Evolutionary conservation across 2,888 invertebrate genomes (phyloP).

Genomic region (Calliopum simillimum): DNA sequence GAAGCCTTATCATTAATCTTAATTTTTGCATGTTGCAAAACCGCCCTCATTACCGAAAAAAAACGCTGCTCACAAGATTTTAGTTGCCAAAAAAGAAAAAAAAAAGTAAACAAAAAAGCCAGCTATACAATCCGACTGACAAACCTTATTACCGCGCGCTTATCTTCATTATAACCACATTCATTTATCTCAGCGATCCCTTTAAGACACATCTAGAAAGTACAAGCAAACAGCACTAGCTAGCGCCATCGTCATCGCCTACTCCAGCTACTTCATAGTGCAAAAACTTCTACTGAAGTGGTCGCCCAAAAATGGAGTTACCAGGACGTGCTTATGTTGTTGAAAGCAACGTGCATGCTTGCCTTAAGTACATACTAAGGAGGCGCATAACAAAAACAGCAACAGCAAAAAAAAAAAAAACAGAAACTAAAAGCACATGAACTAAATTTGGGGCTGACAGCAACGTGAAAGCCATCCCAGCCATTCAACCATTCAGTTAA

Average conservation of each 20-base stretch:
- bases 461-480: background rate
- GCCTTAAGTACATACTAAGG: background rate
- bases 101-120: too few species aligned
- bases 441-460: background rate
- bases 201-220: slow-evolving; percentile 22
- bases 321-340: background rate
- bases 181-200: slow-evolving; percentile 35
- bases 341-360: background rate
- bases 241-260: background rate
- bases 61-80: too few species aligned
- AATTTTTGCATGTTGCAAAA: too few species aligned
- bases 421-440: background rate
- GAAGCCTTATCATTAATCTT: too few species aligned
- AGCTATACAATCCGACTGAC: background rate
- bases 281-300: background rate
- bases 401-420: background rate
- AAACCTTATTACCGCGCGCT: slow-evolving; percentile 33
- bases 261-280: background rate
- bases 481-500: background rate
- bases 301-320: background rate
- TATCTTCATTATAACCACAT: slow-evolving; percentile 42
- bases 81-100: too few species aligned
- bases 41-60: too few species aligned
- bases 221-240: too few species aligned
- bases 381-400: background rate